Evolutionary conservation across 2,113 vertebrate species (phyloP).

Genomic region (Stegastes partitus): DNA sequence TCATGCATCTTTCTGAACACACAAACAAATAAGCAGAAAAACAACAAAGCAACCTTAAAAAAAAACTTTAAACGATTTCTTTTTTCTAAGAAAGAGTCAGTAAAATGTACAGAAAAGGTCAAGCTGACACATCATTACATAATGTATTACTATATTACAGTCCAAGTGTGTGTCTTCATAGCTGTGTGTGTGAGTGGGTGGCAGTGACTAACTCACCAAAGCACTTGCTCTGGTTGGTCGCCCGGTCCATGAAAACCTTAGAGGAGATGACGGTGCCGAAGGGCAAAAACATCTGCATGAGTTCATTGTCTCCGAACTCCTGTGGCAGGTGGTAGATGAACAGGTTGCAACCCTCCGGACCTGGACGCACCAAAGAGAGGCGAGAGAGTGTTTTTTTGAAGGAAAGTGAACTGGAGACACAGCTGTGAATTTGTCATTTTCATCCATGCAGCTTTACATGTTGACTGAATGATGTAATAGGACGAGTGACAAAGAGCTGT

Average conservation of each 20-base stretch:
- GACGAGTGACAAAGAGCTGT: conserved; percentile 44
- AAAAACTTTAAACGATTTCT: too few relatives aligned
- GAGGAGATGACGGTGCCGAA: conserved; percentile 98
- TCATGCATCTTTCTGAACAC: too few relatives aligned
- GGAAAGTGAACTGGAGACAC: background rate
- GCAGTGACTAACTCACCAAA: conserved; percentile 88
- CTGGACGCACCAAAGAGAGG: conserved; percentile 77
- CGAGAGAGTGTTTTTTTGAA: background rate
- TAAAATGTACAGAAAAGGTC: too few relatives aligned
- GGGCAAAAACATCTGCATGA: conserved; percentile 99
- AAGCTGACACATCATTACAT: too few relatives aligned
- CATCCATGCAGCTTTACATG: conserved; percentile 38
- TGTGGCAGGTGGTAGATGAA: conserved; percentile 99
- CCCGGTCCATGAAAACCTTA: conserved; percentile 99
- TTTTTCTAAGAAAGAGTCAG: too few relatives aligned
- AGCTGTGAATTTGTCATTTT: conserved; percentile 36
- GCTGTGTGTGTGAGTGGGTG: too few relatives aligned
- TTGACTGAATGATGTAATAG: conserved; percentile 29
- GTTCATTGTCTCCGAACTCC: conserved; percentile 98
- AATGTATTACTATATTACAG: too few relatives aligned
- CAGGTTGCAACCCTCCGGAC: conserved; percentile 99
- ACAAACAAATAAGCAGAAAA: too few relatives aligned
- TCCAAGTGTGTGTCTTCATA: too few relatives aligned
- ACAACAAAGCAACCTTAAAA: too few relatives aligned
- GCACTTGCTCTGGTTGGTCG: conserved; percentile 99